Evolutionary conservation across 2,888 invertebrate genomes (phyloP).

Genomic region (Nemotelus pantherinus): DNA sequence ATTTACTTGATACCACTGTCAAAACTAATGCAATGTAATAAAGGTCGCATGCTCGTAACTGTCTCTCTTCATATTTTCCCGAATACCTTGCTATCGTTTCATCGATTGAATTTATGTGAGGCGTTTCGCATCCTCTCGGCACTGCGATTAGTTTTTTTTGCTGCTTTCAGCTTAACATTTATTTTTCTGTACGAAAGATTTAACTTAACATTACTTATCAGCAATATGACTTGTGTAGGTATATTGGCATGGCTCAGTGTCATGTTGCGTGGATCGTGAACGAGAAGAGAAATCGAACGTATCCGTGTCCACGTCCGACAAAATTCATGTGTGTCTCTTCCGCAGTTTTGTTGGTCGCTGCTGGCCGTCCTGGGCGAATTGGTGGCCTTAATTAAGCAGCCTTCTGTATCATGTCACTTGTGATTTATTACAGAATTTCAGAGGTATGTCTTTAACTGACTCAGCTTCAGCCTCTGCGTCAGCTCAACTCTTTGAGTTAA

Average conservation of each 20-base stretch:
- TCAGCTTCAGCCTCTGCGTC: background rate
- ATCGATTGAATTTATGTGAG: slow-evolving; percentile 33
- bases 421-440: slow-evolving; percentile 40
- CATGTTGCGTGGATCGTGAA: slow-evolving; percentile 33
- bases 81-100: slow-evolving; percentile 31
- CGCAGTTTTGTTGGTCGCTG: slow-evolving; percentile 21
- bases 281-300: slow-evolving; percentile 7
- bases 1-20: background rate
- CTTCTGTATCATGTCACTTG: slow-evolving; percentile 39
- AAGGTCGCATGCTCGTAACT: slow-evolving; percentile 22
- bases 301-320: slow-evolving; percentile 30
- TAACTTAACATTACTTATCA: slow-evolving; percentile 12
- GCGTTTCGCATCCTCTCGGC: slow-evolving; percentile 1
- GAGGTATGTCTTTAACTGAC: slow-evolving; percentile 26
- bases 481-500: slow-evolving; percentile 18
- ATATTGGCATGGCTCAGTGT: background rate
- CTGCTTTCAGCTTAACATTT: background rate
- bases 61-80: slow-evolving; percentile 2
- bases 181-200: slow-evolving; percentile 1
- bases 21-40: slow-evolving; percentile 21
- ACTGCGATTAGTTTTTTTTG: background rate
- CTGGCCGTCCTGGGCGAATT: slow-evolving; percentile 10
- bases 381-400: slow-evolving; percentile 42
- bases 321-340: slow-evolving; percentile 31
- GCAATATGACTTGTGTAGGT: background rate